phyloP scores from a whole-genome alignment of 1,140 invertebrate genomes.

The Tribolium castaneum region DNA sequence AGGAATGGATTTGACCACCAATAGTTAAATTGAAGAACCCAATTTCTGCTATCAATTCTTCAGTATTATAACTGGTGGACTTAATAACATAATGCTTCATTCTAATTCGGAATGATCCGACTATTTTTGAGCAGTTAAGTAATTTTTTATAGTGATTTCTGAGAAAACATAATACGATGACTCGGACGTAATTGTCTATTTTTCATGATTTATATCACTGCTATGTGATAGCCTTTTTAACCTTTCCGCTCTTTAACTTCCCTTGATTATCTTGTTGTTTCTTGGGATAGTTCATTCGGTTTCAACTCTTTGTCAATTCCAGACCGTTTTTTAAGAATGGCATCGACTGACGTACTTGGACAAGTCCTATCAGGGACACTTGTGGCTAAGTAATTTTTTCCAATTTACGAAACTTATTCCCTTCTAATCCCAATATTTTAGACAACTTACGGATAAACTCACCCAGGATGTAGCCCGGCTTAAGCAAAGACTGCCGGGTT shows the following conservation, averaged over 20 bases:
- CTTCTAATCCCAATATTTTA: conserved; percentile 62
- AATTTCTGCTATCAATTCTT: neutral
- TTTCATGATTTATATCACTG: neutral
- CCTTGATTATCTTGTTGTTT: conserved; percentile 2
- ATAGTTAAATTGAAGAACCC: neutral
- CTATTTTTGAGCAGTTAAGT: neutral
- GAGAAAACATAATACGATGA: neutral
- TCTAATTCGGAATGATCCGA: neutral
- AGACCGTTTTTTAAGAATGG: conserved; percentile 6
- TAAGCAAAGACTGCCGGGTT: conserved; percentile 71
- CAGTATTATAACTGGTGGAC: neutral
- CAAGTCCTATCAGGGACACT: conserved; percentile 73
- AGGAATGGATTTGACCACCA: neutral
- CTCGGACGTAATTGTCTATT: neutral
- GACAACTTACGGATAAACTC: conserved; percentile 80
- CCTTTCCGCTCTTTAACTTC: conserved; percentile 7
- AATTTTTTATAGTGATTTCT: neutral
- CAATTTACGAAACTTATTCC: conserved; percentile 8
- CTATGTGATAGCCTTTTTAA: neutral
- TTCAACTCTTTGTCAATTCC: neutral
- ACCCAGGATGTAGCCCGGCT: conserved; percentile 74
- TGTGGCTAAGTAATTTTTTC: conserved; percentile 69
- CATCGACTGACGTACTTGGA: conserved; percentile 57
- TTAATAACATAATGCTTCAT: neutral
- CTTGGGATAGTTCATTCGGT: neutral